Conservation (phyloP, 2,888 invertebrate genomes). For the Coronaproctus castanopsis region DNA sequence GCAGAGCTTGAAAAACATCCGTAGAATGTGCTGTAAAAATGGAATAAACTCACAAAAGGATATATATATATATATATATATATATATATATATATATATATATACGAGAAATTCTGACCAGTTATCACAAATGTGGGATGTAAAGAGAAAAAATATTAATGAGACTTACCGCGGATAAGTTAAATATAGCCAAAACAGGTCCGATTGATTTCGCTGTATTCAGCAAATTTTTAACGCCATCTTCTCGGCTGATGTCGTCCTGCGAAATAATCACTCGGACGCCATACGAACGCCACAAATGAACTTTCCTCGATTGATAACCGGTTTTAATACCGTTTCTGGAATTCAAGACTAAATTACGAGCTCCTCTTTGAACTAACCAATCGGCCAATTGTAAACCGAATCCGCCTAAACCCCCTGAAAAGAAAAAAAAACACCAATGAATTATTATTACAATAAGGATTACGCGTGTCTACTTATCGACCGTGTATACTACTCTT, state of each 20-base stretch:
- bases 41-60: too few relatives aligned
- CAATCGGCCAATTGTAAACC: conserved; percentile 37
- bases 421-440: too few relatives aligned
- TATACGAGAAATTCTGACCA: too few relatives aligned
- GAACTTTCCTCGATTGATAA: conserved; percentile 33
- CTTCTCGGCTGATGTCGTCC: conserved; percentile 43
- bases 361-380: conserved; percentile 35
- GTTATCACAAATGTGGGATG: too few relatives aligned
- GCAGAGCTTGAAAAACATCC: too few relatives aligned
- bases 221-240: conserved; percentile 49
- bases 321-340: conserved; percentile 35
- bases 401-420: conserved; percentile 37
- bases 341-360: conserved; percentile 34
- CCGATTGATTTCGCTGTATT: conserved; percentile 40
- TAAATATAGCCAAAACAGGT: conserved; percentile 66
- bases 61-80: too few relatives aligned
- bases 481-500: too few relatives aligned
- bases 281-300: conserved; percentile 46
- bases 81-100: too few relatives aligned
- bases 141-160: too few relatives aligned
- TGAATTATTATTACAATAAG: too few relatives aligned
- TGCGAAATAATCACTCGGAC: conserved; percentile 44
- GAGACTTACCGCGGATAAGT: conserved; percentile 50
- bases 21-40: too few relatives aligned
- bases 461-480: too few relatives aligned